Base-by-base conservation (phyloP, 2,797 vertebrate species). In the Fringilla coelebs region DNA sequence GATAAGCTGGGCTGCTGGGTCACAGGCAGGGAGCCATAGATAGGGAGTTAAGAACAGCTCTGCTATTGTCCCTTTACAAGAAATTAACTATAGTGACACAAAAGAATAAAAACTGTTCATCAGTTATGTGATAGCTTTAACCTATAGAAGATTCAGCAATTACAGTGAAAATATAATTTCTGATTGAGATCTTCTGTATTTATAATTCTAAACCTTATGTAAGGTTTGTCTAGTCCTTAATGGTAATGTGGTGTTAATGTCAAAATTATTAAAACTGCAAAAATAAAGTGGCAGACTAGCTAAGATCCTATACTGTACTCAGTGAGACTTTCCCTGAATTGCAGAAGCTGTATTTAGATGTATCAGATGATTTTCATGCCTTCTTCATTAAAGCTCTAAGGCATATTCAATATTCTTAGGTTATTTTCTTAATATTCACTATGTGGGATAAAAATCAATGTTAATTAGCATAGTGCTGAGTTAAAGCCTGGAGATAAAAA, bases 351-450 rank as follows among this genome's bases (percentile, higher is more conserved):
- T 26, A 26, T 73, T 79, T 90, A 85, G 20, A 32, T 48, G 5
- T 45, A 55, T 38, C 22, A 74, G 25, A 82, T 40, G 1, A 61
- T 31, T 82, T 85, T 40, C 31, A 45, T 57, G 15, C 17, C 78
- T 79, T 51, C 22, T 82, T 7, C 31, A 40, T 75, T 71, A 84
- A 67, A 73, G 8, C 18, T 92, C 13, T 20, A 68, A 87, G 24
- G 14, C 40, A 4, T 49, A 49, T 43, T 85, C 7, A 11, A 28
- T 83, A 74, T 72, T 87, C 32, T 51, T 38, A 43, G 5, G 14
- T 40, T 85, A 55, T 74, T 94, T 82, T 87, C 29, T 41, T 60
- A 51, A 70, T 89, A 94, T 89, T 82, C 74, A 15, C 13, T 57
- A 8, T 25, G 11, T 49, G 40, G 26, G 20, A 13, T 31, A 71